A percentile compares a stretch with the other conserved stretches of the same genome.
phyloP scores from a whole-genome alignment of 2,888 invertebrate genomes.

The Gisinianus flammeolus region DNA sequence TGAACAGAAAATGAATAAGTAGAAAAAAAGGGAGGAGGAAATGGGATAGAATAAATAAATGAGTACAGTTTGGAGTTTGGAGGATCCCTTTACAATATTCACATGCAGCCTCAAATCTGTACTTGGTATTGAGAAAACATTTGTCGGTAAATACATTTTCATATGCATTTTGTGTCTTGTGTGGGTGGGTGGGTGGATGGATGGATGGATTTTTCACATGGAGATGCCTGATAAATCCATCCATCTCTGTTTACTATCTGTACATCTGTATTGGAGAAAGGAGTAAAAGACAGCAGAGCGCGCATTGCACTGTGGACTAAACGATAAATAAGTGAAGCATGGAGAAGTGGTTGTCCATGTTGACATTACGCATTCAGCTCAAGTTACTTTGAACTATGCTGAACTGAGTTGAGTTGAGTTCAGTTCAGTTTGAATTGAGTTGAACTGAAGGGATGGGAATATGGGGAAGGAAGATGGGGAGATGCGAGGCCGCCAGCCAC shows the following conservation, averaged over 20 bases:
- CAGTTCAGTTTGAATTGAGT: not conserved
- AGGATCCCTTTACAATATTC: too few relatives aligned
- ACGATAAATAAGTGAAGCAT: constrained; percentile 12
- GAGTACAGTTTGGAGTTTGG: not conserved
- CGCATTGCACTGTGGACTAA: not conserved
- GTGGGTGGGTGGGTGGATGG: too few relatives aligned
- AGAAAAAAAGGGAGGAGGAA: too few relatives aligned
- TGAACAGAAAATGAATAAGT: too few relatives aligned
- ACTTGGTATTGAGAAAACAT: too few relatives aligned
- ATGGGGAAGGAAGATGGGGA: too few relatives aligned
- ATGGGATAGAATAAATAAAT: not conserved
- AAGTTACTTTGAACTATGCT: constrained; percentile 1
- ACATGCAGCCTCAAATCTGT: too few relatives aligned
- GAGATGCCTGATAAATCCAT: not conserved
- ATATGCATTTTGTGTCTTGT: too few relatives aligned
- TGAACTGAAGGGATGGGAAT: not conserved
- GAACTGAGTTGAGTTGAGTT: not conserved
- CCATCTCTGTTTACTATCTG: not conserved
- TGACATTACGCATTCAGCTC: not conserved
- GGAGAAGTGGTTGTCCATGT: constrained; percentile 7
- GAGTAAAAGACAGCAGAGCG: not conserved
- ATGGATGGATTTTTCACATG: not conserved
- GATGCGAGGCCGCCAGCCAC: not conserved
- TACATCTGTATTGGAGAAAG: not conserved
- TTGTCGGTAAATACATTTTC: too few relatives aligned